A percentile compares a stretch with the other conserved stretches of the same genome.
phyloP scores from a whole-genome alignment of 1,140 invertebrate species.

The Hyles vespertilio region DNA sequence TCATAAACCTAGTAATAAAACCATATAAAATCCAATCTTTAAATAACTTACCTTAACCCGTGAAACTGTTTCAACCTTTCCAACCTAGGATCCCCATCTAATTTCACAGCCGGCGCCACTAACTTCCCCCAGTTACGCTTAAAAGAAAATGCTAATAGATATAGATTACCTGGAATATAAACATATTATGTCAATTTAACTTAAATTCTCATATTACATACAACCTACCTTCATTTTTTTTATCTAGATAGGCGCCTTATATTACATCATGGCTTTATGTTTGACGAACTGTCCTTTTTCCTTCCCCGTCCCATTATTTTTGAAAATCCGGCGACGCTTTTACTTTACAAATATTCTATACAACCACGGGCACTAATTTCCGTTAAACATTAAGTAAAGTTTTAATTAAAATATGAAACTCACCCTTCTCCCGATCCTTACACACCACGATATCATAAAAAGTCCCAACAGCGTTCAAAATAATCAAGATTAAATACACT shows the following conservation, averaged over 20 bases:
- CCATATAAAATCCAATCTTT: background rate
- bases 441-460: slow-evolving; percentile 14
- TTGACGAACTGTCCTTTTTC: no score
- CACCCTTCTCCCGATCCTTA: slow-evolving; percentile 40
- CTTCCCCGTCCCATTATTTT: no score
- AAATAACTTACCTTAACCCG: slow-evolving; percentile 45
- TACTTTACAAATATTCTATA: no score
- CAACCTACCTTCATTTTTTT: background rate
- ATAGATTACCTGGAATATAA: slow-evolving; percentile 47
- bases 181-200: background rate
- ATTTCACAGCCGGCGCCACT: slow-evolving; percentile 30
- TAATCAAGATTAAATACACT: slow-evolving; percentile 26
- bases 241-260: background rate
- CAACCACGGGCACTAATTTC: no score
- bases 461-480: slow-evolving; percentile 31
- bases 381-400: no score
- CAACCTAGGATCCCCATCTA: slow-evolving; percentile 36
- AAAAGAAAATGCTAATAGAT: slow-evolving; percentile 51
- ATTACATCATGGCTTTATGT: background rate
- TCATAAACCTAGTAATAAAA: no score
- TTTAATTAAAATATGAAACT: background rate
- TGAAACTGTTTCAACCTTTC: slow-evolving; percentile 54
- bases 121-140: slow-evolving; percentile 51
- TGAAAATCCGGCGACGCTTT: no score
- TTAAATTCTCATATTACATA: background rate